These are phyloP conservation scores for Butorides virescens DNA, from an alignment of 2,113 vertebrate species.

Conservation along the genomic window DNA sequence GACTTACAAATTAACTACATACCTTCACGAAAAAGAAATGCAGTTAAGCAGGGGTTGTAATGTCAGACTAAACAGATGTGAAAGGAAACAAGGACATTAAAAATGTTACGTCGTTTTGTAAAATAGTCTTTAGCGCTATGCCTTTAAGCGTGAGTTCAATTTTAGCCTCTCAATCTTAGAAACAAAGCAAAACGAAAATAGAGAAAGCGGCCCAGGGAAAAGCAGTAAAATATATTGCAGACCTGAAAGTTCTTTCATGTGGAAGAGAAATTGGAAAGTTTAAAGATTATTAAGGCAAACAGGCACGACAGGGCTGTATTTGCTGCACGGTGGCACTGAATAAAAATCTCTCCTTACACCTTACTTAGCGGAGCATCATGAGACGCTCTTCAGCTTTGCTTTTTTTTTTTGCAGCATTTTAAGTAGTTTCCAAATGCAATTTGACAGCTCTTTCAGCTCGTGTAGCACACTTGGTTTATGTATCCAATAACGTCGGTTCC, in stretches of 20 bases:
- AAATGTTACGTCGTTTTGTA: not conserved
- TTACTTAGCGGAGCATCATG: not conserved
- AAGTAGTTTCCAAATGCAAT: not conserved
- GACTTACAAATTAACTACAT: not conserved
- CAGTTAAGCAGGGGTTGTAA: not conserved
- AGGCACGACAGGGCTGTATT: not conserved
- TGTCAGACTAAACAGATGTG: not conserved
- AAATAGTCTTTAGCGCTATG: not conserved
- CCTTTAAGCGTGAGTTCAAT: not conserved
- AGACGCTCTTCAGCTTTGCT: not conserved
- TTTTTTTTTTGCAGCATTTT: not conserved
- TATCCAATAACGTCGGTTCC: not conserved
- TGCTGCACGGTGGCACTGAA: not conserved
- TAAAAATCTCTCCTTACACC: not conserved
- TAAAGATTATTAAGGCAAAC: not conserved
- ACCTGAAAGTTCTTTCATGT: not conserved
- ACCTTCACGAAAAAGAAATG: accelerated
- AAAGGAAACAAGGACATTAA: not conserved
- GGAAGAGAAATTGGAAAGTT: not conserved
- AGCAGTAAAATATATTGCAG: accelerated
- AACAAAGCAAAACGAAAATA: not conserved
- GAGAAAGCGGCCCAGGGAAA: not conserved
- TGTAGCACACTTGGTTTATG: not conserved
- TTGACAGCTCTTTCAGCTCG: not conserved
- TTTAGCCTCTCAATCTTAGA: not conserved